phyloP scores from a whole-genome alignment of 2,797 vertebrate genomes.

The Glossophaga mutica region DNA sequence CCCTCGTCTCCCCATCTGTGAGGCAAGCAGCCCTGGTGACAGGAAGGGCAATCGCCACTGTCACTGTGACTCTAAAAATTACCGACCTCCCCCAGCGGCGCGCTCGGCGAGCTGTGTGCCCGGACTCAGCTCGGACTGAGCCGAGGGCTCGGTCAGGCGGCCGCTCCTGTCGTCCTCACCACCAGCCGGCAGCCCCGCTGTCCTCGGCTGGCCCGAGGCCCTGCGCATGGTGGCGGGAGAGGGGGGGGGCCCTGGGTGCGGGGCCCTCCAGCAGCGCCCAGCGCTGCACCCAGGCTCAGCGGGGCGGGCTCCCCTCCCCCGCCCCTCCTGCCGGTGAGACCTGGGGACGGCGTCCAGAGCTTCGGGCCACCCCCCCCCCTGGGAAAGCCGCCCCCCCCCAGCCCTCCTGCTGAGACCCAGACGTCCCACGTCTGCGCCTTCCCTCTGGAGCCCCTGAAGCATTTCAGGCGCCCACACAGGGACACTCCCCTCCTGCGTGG shows the following conservation, averaged over 20 bases:
- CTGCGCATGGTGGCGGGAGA: fast-evolving
- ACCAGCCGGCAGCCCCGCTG: background rate
- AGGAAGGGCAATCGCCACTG: fast-evolving
- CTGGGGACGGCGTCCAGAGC: background rate
- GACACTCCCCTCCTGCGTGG: background rate
- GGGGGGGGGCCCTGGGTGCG: too few relatives aligned
- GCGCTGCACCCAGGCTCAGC: background rate
- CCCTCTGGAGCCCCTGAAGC: background rate
- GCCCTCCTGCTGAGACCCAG: fast-evolving
- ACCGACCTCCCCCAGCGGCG: fast-evolving
- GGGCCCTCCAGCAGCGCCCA: too few relatives aligned
- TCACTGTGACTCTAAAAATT: fast-evolving
- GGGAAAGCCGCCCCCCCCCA: background rate
- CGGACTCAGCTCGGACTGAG: fast-evolving
- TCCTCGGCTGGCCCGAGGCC: too few relatives aligned
- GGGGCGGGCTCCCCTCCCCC: fast-evolving
- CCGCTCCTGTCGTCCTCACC: too few relatives aligned
- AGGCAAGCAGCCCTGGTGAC: fast-evolving
- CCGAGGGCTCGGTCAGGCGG: fast-evolving
- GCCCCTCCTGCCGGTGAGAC: background rate
- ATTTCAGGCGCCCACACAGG: fast-evolving
- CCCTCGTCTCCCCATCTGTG: fast-evolving
- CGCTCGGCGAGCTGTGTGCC: fast-evolving
- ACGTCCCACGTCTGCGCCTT: fast-evolving
- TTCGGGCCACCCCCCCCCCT: background rate